A percentile compares a stretch with the other conserved stretches of the same genome.
These are phyloP conservation scores for Enteromius anoplus DNA, from an alignment of 2,797 vertebrate species.

Conservation along the genomic window DNA sequence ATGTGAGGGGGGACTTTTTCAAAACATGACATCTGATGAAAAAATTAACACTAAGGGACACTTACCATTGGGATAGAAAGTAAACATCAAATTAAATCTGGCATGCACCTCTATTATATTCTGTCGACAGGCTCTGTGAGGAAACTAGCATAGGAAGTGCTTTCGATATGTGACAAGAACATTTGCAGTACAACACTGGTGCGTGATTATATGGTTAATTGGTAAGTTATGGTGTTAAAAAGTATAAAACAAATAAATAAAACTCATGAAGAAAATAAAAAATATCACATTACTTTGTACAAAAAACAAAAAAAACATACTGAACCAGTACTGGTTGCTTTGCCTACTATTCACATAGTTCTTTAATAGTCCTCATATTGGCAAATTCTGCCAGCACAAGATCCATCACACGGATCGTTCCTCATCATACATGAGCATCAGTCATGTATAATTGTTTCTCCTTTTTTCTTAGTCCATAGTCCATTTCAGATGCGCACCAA, in stretches of 20 bases:
- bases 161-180: slow-evolving; percentile 72
- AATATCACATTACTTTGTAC: slow-evolving; percentile 48
- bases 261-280: slow-evolving; percentile 52
- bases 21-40: slow-evolving; percentile 35
- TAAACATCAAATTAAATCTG: slow-evolving; percentile 1
- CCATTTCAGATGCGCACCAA: slow-evolving; percentile 35
- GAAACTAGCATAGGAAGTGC: slow-evolving; percentile 67
- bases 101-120: slow-evolving; percentile 1
- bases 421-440: slow-evolving; percentile 42
- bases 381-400: slow-evolving; percentile 18
- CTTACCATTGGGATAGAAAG: slow-evolving; percentile 36
- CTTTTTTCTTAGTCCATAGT: slow-evolving; percentile 45
- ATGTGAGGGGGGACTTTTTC: slow-evolving; percentile 5
- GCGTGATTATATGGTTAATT: slow-evolving; percentile 30
- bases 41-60: slow-evolving; percentile 41
- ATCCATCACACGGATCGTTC: slow-evolving; percentile 42
- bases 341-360: slow-evolving; percentile 42
- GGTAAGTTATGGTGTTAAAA: slow-evolving; percentile 46
- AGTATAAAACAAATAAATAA: slow-evolving; percentile 50
- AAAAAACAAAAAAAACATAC: not conserved
- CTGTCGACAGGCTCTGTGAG: slow-evolving; percentile 41
- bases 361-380: slow-evolving; percentile 40
- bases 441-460: slow-evolving; percentile 43
- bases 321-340: slow-evolving; percentile 40
- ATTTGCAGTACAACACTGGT: slow-evolving; percentile 60